A percentile compares a stretch with the other conserved stretches of the same genome.
Evolutionary conservation across 2,113 vertebrate genomes (phyloP).

Genomic region (Brachirus orientalis): DNA sequence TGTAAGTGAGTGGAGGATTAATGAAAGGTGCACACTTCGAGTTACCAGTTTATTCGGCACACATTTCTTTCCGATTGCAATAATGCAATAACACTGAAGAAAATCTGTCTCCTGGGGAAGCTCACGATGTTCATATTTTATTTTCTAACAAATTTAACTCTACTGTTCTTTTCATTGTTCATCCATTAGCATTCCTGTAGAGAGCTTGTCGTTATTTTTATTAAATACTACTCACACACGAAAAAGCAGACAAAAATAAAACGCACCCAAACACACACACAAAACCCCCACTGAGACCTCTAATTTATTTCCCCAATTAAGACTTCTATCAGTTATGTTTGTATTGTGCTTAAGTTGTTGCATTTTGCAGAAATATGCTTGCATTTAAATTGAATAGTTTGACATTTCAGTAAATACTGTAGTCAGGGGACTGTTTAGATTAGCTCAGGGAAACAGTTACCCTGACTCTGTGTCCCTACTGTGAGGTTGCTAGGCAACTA

Average conservation of each 20-base stretch:
- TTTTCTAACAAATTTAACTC: neutral
- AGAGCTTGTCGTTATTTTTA: no score
- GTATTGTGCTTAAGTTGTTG: neutral
- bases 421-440: neutral
- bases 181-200: neutral
- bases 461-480: neutral
- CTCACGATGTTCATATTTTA: neutral
- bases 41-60: constrained; percentile 6
- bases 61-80: neutral
- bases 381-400: neutral
- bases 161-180: neutral
- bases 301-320: neutral
- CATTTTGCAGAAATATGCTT: neutral
- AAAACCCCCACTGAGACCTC: no score
- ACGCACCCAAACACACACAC: neutral
- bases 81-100: neutral
- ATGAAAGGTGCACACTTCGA: neutral
- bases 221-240: neutral
- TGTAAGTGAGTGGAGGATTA: neutral
- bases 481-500: constrained; percentile 5
- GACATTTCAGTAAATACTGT: neutral
- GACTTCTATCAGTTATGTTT: neutral
- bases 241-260: neutral
- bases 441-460: neutral
- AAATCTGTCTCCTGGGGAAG: neutral